Evolutionary conservation across 2,888 invertebrate species (phyloP).

Genomic region (Synergus gifuensis): DNA sequence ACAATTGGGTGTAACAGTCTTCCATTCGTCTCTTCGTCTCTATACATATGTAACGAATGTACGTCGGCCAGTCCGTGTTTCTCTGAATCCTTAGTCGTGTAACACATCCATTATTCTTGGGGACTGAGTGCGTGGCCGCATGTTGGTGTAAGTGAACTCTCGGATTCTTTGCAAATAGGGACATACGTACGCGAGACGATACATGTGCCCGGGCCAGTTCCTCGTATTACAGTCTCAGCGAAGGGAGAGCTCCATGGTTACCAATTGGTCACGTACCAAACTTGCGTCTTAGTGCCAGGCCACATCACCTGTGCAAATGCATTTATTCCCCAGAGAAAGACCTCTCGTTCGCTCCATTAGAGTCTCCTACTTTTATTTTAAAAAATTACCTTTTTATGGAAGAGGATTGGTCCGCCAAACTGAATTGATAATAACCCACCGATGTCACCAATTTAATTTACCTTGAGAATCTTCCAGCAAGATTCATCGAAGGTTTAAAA

Average conservation of each 20-base stretch:
- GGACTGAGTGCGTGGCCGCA: conserved; percentile 21
- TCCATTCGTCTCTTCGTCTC: conserved; percentile 73
- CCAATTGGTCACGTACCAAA: conserved; percentile 34
- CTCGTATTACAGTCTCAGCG: conserved; percentile 14
- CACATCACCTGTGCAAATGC: conserved; percentile 34
- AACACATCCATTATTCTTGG: conserved; percentile 68
- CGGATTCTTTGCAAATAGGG: conserved; percentile 1
- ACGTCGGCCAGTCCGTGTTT: conserved; percentile 60
- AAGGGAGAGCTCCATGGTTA: conserved; percentile 13
- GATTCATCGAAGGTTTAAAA: too few relatives aligned
- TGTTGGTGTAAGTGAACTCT: conserved; percentile 17
- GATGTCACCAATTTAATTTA: too few relatives aligned
- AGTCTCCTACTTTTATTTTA: not conserved
- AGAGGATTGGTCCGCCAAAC: too few relatives aligned
- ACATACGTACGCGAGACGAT: conserved; percentile 29
- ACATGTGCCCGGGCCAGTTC: conserved; percentile 38
- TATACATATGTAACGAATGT: conserved; percentile 57
- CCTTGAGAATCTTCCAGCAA: too few relatives aligned
- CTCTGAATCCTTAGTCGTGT: conserved; percentile 69
- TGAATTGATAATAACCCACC: too few relatives aligned
- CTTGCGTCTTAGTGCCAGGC: conserved; percentile 17
- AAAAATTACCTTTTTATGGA: too few relatives aligned
- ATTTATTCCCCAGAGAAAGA: not conserved
- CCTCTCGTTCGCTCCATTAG: not conserved
- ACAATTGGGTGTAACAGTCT: conserved; percentile 78